These are phyloP conservation scores for Drosophila baimaii DNA, from an alignment of 1,140 invertebrate species.

Conservation along the genomic window DNA sequence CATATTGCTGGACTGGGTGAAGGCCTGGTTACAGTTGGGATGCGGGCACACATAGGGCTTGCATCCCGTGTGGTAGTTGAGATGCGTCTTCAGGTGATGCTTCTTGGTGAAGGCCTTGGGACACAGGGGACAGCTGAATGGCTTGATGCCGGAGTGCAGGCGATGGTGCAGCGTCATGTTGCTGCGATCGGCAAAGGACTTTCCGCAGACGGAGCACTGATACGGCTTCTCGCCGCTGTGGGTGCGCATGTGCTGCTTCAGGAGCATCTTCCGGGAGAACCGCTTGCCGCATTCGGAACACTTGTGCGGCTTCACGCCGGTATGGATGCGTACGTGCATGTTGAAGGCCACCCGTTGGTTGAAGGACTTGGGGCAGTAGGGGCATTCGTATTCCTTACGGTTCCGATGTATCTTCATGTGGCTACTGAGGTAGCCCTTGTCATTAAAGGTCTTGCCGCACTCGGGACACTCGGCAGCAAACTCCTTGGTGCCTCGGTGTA, in stretches of 20 bases:
- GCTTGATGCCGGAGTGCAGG: slow-evolving; percentile 92
- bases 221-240: slow-evolving; percentile 86
- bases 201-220: slow-evolving; percentile 82
- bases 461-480: slow-evolving; percentile 90
- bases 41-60: slow-evolving; percentile 91
- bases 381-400: slow-evolving; percentile 90
- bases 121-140: slow-evolving; percentile 93
- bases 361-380: slow-evolving; percentile 90
- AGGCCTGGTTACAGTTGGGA: slow-evolving; percentile 89
- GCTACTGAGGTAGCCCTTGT: slow-evolving; percentile 90
- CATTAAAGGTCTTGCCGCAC: slow-evolving; percentile 91
- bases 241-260: slow-evolving; percentile 91
- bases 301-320: slow-evolving; percentile 93
- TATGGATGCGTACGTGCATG: slow-evolving; percentile 92
- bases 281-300: slow-evolving; percentile 93
- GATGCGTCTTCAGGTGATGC: slow-evolving; percentile 92
- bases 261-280: slow-evolving; percentile 92
- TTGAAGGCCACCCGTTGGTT: slow-evolving; percentile 93
- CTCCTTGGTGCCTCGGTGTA: slow-evolving; percentile 90
- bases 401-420: slow-evolving; percentile 92
- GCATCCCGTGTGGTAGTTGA: slow-evolving; percentile 91
- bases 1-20: slow-evolving; percentile 92
- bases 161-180: slow-evolving; percentile 92
- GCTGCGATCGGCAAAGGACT: slow-evolving; percentile 89
- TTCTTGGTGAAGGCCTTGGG: slow-evolving; percentile 95